A percentile compares a stretch with the other conserved stretches of the same genome.
phyloP scores from a whole-genome alignment of 2,797 vertebrate genomes.

The Acanthiza pusilla region DNA sequence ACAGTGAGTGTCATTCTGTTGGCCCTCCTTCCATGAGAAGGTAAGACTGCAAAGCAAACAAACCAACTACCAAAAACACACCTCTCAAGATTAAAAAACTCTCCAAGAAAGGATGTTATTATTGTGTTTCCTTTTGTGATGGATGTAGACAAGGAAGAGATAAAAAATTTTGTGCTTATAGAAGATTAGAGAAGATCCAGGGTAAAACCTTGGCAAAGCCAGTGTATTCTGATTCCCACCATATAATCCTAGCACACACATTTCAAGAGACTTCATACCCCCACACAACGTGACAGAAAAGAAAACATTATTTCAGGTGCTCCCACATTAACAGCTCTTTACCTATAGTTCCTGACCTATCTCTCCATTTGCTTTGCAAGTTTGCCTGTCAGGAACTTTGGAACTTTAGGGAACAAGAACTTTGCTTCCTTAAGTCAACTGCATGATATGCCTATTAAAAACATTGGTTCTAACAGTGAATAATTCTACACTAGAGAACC shows the following conservation, averaged over 20 bases:
- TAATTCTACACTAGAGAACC: neutral
- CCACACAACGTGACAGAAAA: neutral
- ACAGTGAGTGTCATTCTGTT: neutral
- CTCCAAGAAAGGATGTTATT: neutral
- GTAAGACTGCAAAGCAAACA: neutral
- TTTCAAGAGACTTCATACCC: neutral
- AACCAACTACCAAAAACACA: neutral
- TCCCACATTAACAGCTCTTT: neutral
- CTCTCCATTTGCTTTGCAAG: neutral
- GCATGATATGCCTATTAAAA: neutral
- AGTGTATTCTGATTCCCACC: neutral
- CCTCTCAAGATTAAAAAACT: neutral
- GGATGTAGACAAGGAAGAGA: neutral
- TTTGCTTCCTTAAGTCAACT: neutral
- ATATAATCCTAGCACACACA: neutral
- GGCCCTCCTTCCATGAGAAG: neutral
- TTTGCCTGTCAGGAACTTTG: neutral
- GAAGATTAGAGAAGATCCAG: neutral
- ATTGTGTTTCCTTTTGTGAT: neutral
- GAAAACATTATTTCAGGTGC: neutral
- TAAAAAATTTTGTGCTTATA: neutral
- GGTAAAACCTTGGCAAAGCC: neutral
- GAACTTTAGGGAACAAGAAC: neutral
- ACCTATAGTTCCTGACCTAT: neutral
- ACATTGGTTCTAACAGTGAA: neutral